Conservation (phyloP, 2,113 vertebrate species). For the Platysternon megacephalum region DNA sequence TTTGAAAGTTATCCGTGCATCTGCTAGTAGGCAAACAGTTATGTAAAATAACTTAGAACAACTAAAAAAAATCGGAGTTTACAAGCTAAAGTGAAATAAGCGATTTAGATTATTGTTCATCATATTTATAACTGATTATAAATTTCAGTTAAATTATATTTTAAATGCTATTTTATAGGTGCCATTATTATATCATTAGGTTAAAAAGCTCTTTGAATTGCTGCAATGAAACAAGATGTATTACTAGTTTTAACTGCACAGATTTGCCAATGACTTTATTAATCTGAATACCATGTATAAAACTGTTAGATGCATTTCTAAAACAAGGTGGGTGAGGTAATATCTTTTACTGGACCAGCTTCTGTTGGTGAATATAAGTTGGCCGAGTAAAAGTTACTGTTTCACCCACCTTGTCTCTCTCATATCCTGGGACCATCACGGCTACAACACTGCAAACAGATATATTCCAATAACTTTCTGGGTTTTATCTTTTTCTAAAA, state of each 20-base stretch:
- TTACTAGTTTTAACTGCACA: not conserved
- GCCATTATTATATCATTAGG: not conserved
- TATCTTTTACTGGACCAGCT: too few relatives aligned
- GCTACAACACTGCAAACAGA: too few relatives aligned
- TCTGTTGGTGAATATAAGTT: too few relatives aligned
- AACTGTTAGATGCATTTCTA: not conserved
- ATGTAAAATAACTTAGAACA: not conserved
- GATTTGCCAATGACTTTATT: not conserved
- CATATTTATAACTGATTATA: not conserved
- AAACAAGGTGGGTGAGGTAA: too few relatives aligned
- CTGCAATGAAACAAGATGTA: not conserved
- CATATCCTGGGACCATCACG: too few relatives aligned
- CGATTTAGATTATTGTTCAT: not conserved
- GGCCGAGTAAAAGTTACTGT: too few relatives aligned
- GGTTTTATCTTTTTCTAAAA: not conserved
- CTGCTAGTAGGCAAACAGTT: not conserved
- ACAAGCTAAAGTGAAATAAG: not conserved
- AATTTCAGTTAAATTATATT: not conserved
- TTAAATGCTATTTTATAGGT: not conserved
- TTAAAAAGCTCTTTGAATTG: not conserved
- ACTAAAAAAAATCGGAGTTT: not conserved
- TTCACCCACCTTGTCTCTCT: too few relatives aligned
- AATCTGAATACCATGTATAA: not conserved
- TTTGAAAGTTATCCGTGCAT: not conserved
- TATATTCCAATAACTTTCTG: not conserved